Evolutionary conservation across 2,113 vertebrate genomes (phyloP).

Genomic region (Tachysurus fulvidraco): DNA sequence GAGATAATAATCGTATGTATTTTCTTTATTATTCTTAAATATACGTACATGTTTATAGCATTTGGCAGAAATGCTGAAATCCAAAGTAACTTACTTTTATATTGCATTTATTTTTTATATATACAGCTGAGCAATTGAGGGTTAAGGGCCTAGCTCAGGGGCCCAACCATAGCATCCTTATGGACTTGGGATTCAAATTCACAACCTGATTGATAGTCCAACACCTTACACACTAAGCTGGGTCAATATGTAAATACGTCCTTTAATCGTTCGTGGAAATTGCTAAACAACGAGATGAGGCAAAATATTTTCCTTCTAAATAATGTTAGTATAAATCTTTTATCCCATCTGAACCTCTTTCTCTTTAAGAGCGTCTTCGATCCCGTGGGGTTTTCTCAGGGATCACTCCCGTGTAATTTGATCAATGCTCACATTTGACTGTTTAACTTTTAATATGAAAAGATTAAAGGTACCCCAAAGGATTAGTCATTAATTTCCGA

Average conservation of each 20-base stretch:
- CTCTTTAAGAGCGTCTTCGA: neutral
- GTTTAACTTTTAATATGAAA: conserved; percentile 94
- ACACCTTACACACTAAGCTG: no score
- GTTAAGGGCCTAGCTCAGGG: no score
- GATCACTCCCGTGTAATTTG: conserved; percentile 71
- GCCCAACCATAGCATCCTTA: no score
- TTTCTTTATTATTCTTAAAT: neutral
- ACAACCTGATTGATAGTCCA: no score
- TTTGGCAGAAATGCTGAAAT: no score
- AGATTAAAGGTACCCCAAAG: conserved; percentile 92
- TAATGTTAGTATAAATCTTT: neutral
- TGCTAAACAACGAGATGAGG: neutral
- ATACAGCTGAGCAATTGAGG: no score
- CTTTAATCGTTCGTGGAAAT: neutral
- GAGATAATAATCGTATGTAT: neutral
- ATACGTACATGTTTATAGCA: no score
- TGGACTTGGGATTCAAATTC: no score
- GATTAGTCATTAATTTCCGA: conserved; percentile 90
- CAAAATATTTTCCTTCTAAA: neutral
- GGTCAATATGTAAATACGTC: neutral
- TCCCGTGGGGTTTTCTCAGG: conserved; percentile 38
- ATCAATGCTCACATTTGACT: conserved; percentile 92
- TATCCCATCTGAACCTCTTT: neutral
- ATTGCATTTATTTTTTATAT: no score
- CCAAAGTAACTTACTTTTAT: no score